Conservation (phyloP, 2,113 vertebrate genomes). For the Tenebrosternarchus preto region DNA sequence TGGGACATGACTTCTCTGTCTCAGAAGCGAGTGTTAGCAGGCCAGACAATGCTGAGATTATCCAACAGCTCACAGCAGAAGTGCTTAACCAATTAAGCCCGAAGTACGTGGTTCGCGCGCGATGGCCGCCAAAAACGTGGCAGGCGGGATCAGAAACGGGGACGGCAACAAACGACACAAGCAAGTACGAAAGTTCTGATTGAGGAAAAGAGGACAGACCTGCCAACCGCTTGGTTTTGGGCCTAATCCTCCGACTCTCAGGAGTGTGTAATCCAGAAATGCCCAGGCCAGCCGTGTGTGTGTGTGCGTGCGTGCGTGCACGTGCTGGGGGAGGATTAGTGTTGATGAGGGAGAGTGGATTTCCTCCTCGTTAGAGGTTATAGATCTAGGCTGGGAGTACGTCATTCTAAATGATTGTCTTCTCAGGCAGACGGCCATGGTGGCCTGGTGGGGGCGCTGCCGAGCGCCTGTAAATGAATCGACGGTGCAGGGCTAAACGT, state of each 20-base stretch:
- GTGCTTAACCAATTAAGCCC: constrained; percentile 54
- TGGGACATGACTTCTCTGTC: not conserved
- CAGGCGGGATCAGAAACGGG: constrained; percentile 11
- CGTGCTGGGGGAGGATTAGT: constrained; percentile 44
- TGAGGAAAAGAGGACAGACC: constrained; percentile 36
- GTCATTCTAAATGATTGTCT: constrained; percentile 26
- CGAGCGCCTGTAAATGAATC: constrained; percentile 51
- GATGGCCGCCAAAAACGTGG: constrained; percentile 42
- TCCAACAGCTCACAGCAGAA: constrained; percentile 45
- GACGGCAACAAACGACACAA: constrained; percentile 1
- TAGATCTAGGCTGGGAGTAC: constrained; percentile 55
- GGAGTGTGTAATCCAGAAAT: constrained; percentile 50
- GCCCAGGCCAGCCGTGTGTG: constrained; percentile 32
- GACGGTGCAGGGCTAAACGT: constrained; percentile 58
- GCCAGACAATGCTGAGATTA: constrained; percentile 50
- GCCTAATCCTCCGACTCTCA: constrained; percentile 51
- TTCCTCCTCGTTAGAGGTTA: constrained; percentile 57
- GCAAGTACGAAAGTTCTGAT: constrained; percentile 19
- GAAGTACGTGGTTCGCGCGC: constrained; percentile 32
- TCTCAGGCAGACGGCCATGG: constrained; percentile 29
- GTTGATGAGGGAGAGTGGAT: constrained; percentile 52
- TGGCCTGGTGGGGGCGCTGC: constrained; percentile 29
- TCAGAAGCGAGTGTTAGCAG: constrained; percentile 10
- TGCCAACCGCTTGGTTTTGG: constrained; percentile 44
- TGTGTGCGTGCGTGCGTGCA: constrained; percentile 21